Base-by-base conservation (phyloP, 2,888 invertebrate species). In the Andrena chrysosceles region DNA sequence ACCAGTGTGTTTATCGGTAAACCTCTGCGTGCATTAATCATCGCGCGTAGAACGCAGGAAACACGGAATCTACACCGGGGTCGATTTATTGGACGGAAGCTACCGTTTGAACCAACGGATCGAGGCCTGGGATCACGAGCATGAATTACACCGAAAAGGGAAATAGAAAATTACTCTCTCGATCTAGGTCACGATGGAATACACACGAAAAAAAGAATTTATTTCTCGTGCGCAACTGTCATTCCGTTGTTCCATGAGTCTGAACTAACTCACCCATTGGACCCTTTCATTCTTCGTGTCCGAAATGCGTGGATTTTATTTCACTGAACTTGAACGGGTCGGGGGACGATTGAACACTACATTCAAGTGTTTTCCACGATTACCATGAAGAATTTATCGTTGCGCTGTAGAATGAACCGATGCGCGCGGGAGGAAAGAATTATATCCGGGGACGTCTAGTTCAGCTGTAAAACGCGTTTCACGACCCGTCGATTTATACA, bases 1-100 rank as follows among this genome's bases (percentile, higher is more conserved):
- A 42, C 54, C 79, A 33, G 23, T 73, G 79, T 74, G 79, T 74
- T 79, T 73, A 79, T 69, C 64, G 74, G 79, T 54, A 67, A 79
- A 82, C 80, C 80, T 75, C 80, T 20, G 69, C 74, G 80, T 80
- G 75, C 80, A 82, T 82, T 82, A 82, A 80, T 82, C 81, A 80
- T 71, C 20, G 60, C 56, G 48, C 42, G 66, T 62, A 74, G 80
- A 80, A 80, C 60, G 52, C 75, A 80, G 69, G 59, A 80, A 80
- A 75, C 79, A 42, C n/a, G 23, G 75, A 54, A 54, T 81, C 74
- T 80, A 70, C 75, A 56, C 29, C 48, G 2, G 35, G 20, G 48
- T 35, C 80, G 75, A 80, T 81, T 81, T 79, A 79, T 80, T 60
- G 74, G 49, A 70, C 79, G 80, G 80, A 70, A 66, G 69, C 74